Base-by-base conservation (phyloP, 2,888 invertebrate species). In the Xestoiulus laeticollis region DNA sequence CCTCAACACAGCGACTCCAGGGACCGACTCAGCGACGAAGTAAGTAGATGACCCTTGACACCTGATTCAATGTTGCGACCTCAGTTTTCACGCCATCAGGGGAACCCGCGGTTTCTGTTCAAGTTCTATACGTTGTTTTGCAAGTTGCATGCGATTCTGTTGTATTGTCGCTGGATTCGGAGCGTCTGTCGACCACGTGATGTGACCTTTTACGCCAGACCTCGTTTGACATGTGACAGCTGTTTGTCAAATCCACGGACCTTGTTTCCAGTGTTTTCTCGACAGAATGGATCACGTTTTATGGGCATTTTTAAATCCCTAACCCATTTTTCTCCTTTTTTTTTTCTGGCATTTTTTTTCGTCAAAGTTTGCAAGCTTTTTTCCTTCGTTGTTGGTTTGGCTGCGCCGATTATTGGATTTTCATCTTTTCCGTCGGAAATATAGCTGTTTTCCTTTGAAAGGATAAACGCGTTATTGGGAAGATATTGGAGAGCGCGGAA, bases 1-100 rank as follows among this genome's bases (percentile, higher is more conserved):
- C 89, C 89, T 87, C 88, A 88, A 78, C 88, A 86, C 26, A 89
- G 89, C 85, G 89, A 89, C 86, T 89, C 89, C 87, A 88, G 89
- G 87, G 89, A 89, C 32, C 88, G 89, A 82, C 88, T 89, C 30
- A 89, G 89, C 83, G 89, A 89, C 88, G 89, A 89, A 84, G 89
- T 89, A 85, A 89, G 89, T 89, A 68, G 4, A 33, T 85, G 32
- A 85, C 22, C 22, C 5, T 38, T 38, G 38, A 5, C 38, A 38
- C 38, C 38, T 6, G 3, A 38, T 38, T n/a, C n/a, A n/a, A n/a
- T n/a, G n/a, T n/a, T n/a, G n/a, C n/a, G n/a, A n/a, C n/a, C n/a
- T n/a, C n/a, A n/a, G n/a, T n/a, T n/a, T n/a, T n/a, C n/a, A n/a
- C n/a, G n/a, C n/a, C n/a, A n/a, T n/a, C n/a, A n/a, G n/a, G n/a